Base-by-base conservation (phyloP, 2,888 invertebrate species). In the Leistus spinibarbis region DNA sequence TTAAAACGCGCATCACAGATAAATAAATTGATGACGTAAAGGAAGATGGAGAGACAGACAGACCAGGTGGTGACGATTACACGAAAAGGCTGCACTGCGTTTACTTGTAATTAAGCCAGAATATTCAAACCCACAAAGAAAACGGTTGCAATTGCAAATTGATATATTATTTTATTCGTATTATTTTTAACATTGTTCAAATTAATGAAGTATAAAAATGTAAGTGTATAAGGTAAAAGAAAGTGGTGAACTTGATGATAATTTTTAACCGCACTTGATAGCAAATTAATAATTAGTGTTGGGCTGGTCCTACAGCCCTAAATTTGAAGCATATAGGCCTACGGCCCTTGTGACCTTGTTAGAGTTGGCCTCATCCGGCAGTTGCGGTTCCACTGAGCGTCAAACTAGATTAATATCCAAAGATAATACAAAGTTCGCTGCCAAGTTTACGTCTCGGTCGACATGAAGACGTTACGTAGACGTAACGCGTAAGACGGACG, bases 21-120 rank as follows among this genome's bases (percentile, higher is more conserved):
- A 40, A 40, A 67, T 74, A 62, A 67, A 66, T 63, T 54, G 57
- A n/a, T 23, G 62, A 20, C 17, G 73, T n/a, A n/a, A 40, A 40
- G 40, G 13, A 40, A 40, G 40, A n/a, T n/a, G n/a, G n/a, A n/a
- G n/a, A n/a, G n/a, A n/a, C n/a, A n/a, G n/a, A 1, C 20, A 10
- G 9, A 13, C 16, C 56, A 24, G 71, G 64, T 63, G 69, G 60
- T 17, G 57, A 60, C 20, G 60, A 60, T 40, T 60, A 60, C 17
- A 16, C 17, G 19, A 20, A 60, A 57, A n/a, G n/a, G n/a, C 7
- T 19, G 60, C 20, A 20, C 60, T n/a, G 20, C 20, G 3, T 10
- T 19, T 19, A 60, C 20, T 20, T 60, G 60, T 60, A 60, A 60
- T 60, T 60, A 60, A 60, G 60, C 13, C 16, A 13, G 13, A 56